phyloP scores from a whole-genome alignment of 2,888 invertebrate species.

The Drosophila aldrichi region DNA sequence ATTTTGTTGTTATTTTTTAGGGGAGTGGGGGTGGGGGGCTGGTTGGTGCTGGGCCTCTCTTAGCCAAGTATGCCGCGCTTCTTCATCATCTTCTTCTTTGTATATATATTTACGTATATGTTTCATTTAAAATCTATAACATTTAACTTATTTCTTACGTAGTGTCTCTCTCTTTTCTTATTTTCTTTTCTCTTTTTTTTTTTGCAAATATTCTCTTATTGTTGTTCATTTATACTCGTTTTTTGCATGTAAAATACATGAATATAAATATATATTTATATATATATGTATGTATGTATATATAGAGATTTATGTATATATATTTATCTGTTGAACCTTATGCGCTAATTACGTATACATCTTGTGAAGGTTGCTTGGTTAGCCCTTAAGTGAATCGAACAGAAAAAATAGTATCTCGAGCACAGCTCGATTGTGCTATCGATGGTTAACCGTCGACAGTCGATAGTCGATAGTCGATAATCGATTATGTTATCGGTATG shows the following conservation, averaged over 20 bases:
- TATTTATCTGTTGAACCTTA: conserved; percentile 73
- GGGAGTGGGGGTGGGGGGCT: conserved; percentile 3
- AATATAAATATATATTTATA: conserved; percentile 68
- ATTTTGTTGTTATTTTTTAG: conserved; percentile 14
- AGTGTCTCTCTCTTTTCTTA: conserved; percentile 33
- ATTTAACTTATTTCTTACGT: conserved; percentile 75
- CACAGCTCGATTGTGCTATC: conserved; percentile 60
- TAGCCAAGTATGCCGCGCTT: conserved; percentile 30
- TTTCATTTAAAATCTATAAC: conserved; percentile 77
- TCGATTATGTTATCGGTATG: conserved; percentile 30
- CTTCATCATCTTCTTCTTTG: conserved; percentile 23
- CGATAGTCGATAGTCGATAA: conserved; percentile 18
- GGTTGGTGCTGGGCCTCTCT: conserved; percentile 34
- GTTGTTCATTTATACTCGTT: conserved; percentile 64
- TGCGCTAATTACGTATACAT: conserved; percentile 85
- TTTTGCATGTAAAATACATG: conserved; percentile 65
- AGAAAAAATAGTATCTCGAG: conserved; percentile 52
- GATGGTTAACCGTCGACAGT: conserved; percentile 44
- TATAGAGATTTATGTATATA: conserved; percentile 57
- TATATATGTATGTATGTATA: conserved; percentile 55
- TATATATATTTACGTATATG: conserved; percentile 54
- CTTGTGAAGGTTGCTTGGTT: conserved; percentile 81
- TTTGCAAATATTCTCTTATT: conserved; percentile 65
- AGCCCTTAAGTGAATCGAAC: conserved; percentile 62
- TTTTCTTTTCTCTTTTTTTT: neutral